Evolutionary conservation across 2,113 vertebrate genomes (phyloP).

Genomic region (Embiotoca jacksoni): DNA sequence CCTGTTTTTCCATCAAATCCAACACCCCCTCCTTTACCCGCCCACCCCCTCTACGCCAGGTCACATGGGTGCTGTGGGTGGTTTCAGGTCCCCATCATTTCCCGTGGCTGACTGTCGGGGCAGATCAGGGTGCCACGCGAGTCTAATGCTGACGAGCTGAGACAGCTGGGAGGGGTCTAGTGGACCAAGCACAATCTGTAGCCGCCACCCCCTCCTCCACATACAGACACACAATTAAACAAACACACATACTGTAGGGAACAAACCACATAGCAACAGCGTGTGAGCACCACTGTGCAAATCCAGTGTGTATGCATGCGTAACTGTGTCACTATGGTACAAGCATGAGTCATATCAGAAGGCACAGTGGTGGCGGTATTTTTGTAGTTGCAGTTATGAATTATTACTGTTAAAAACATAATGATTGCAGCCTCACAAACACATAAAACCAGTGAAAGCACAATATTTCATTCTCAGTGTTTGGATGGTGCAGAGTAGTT

Average conservation of each 20-base stretch:
- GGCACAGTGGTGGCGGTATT: constrained; percentile 12
- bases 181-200: constrained; percentile 70
- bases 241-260: constrained; percentile 20
- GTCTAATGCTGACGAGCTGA: constrained; percentile 74
- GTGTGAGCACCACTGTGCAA: constrained; percentile 41
- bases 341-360: constrained; percentile 54
- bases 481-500: neutral
- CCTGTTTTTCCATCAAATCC: constrained; percentile 8
- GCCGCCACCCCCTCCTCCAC: neutral
- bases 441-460: neutral
- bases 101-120: constrained; percentile 77
- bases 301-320: constrained; percentile 52
- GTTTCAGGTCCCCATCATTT: constrained; percentile 72
- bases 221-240: constrained; percentile 39
- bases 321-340: constrained; percentile 57
- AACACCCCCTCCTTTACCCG: neutral
- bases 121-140: constrained; percentile 69
- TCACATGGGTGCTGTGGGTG: constrained; percentile 72
- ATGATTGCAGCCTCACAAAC: neutral
- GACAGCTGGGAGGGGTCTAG: constrained; percentile 77
- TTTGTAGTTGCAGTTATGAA: neutral
- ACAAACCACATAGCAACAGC: constrained; percentile 48
- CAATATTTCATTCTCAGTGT: neutral
- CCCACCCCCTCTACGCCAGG: constrained; percentile 32
- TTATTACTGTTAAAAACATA: constrained; percentile 1